Base-by-base conservation (phyloP, 2,797 vertebrate genomes). In the Aldrovandia affinis region DNA sequence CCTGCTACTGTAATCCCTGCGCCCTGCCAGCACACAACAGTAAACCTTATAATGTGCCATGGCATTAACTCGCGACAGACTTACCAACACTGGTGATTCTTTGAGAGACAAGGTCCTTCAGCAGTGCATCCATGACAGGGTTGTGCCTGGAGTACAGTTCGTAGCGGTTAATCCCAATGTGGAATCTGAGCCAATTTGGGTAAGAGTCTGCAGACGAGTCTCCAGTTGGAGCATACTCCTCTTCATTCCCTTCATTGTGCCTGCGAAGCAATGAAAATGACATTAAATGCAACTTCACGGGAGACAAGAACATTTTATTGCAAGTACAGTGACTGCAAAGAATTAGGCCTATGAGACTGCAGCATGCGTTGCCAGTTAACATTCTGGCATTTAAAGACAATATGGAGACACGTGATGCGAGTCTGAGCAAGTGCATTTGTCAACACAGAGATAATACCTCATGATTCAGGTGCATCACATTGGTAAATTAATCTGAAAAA, bases 151-250 rank as follows among this genome's bases (percentile, higher is more conserved):
- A 97, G 92, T 99, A 99, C 83, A 99, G 89, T 92, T 99, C 98
- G 0, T 98, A 97, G 36, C 98, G 97, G 92, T 99, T 99, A 92
- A 99, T 99, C 89, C 97, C 97, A 82, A 98, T 97, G 94, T 99
- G 98, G 93, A 99, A 99, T 88, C 97, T 97, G 86, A 99, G 96
- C 98, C 98, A 99, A 95, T 99, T 99, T 86, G 98, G 98, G 87
- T 99, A 99, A 83, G 97, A 95, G 79, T 99, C 97, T 14, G 95
- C 90, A 0, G 96, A 94, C 7, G 96, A 94, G 89, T 97, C 97
- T 59, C 97, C 96, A 0, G 97, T 97, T 36, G 97, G 96, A 52
- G 95, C 91, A 87, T 96, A 96, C 83, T 96, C 96, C 20, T 96
- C 97, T 12, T 93, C 85, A 75, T 94, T 96, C 78, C 95, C 95